phyloP scores from a whole-genome alignment of 2,113 vertebrate genomes.

The Cephalopterus ornatus region DNA sequence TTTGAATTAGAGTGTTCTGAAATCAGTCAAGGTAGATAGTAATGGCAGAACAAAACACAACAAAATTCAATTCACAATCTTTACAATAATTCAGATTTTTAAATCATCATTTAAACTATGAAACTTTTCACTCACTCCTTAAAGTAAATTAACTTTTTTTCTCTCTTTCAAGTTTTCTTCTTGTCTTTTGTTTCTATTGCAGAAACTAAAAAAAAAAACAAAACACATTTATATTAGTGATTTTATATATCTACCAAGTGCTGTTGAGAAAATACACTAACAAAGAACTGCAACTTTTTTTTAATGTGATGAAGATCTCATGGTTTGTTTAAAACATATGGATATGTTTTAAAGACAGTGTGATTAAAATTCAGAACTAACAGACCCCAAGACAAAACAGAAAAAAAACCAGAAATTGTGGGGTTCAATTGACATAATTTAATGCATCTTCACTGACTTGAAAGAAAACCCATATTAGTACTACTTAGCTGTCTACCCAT shows the following conservation, averaged over 20 bases:
- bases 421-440: neutral
- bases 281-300: neutral
- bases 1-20: neutral
- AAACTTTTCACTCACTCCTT: neutral
- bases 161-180: neutral
- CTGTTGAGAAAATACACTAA: neutral
- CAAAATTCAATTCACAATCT: neutral
- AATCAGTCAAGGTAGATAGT: neutral
- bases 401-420: no score
- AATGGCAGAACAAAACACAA: neutral
- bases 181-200: neutral
- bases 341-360: neutral
- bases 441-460: neutral
- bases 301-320: neutral
- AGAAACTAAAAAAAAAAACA: neutral
- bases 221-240: neutral
- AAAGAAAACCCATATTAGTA: rapidly evolving
- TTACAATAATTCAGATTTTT: neutral
- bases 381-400: rapidly evolving
- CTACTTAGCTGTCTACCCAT: neutral
- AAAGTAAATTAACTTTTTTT: neutral
- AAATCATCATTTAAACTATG: neutral
- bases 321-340: neutral
- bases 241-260: neutral
- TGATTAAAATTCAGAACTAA: neutral